Evolutionary conservation across 2,797 vertebrate species (phyloP), one percentile per base, ranked within the genome.

Genomic region (Liasis olivaceus): DNA sequence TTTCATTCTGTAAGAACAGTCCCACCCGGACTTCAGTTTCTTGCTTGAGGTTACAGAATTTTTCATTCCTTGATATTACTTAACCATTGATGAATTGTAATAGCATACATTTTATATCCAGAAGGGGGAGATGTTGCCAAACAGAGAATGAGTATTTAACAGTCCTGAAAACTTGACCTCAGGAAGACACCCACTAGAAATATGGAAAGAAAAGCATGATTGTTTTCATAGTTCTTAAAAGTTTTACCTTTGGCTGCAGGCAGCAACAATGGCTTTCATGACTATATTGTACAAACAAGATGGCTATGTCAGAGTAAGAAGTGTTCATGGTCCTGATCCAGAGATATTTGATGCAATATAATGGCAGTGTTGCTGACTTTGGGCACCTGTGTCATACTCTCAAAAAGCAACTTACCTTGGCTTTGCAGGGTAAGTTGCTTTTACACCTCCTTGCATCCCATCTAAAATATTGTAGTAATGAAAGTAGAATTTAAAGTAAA

Each of bases 111-210:
- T 0, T 69, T 24, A 26, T 90, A 91, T 85, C 97, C 95, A 0
- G 95, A 81, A 97, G 96, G 62, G 94, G 96, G 96, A 94, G 96
- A 22, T 95, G 66, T 95, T 91, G 93, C 87, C 93, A 90, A 96
- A 58, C 64, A 12, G 60, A 6, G 85, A 8, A 28, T 28, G 14
- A 54, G 62, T 88, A 69, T 81, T 17, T 8, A 54, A 26, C 72
- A 28, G 26, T 20, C 17, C 8, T 72, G 12, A 26, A 0, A 2
- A 1, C 2, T 1, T 36, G 85, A 3, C 31, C 36, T 89, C 72
- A 51, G 28, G 89, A 90, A 90, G 28, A 51, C 36, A 88, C 91
- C 86, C 0, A 4, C 31, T 54, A 22, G 85, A 17, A 54, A 36
- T 58, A 20, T 2, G 5, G 69, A 24, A 13, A 0, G 63, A 1